phyloP scores from a whole-genome alignment of 2,888 invertebrate species.

The Nephrocerus scutellatus region DNA sequence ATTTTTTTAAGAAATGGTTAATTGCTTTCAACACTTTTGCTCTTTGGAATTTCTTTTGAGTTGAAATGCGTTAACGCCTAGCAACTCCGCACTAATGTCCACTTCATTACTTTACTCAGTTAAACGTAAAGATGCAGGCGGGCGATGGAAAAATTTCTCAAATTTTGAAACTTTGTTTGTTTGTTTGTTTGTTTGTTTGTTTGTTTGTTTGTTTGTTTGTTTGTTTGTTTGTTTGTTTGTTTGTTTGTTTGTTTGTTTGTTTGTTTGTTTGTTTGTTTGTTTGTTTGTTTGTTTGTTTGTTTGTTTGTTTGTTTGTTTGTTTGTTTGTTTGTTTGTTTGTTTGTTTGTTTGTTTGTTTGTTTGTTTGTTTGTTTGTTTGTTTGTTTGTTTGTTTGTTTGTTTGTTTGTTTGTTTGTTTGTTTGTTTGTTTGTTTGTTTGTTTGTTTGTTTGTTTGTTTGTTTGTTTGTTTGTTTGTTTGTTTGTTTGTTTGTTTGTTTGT shows the following conservation, averaged over 20 bases:
- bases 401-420: not conserved
- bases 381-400: not conserved
- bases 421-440: not conserved
- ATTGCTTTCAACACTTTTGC: too few species aligned
- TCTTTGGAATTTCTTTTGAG: too few species aligned
- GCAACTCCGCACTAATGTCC: too few species aligned
- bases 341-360: not conserved
- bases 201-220: slow-evolving; percentile 1
- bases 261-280: not conserved
- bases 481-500: not conserved
- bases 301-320: not conserved
- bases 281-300: not conserved
- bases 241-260: not conserved
- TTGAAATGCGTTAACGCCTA: too few species aligned
- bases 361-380: not conserved
- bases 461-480: not conserved
- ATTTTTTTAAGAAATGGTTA: too few species aligned
- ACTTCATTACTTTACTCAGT: too few species aligned
- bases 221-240: not conserved
- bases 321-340: not conserved
- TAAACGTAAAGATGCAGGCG: too few species aligned
- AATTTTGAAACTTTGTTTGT: not conserved
- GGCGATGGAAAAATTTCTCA: too few species aligned
- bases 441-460: not conserved
- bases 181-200: not conserved